Conservation (phyloP, 2,797 vertebrate species). For the Pempheris klunzingeri region DNA sequence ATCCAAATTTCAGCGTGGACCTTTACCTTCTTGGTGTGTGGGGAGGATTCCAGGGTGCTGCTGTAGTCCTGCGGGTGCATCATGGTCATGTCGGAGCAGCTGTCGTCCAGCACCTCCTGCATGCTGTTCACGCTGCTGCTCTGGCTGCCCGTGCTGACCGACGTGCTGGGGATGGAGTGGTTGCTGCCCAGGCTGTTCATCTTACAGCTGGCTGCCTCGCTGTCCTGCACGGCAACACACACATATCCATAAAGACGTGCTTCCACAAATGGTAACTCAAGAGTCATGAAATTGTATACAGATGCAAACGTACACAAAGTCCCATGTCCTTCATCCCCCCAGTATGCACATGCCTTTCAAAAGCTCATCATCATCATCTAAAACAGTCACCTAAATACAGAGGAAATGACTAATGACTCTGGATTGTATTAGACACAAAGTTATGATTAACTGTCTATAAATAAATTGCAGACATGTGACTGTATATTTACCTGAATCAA, state of each 20-base stretch:
- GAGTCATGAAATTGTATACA: not conserved
- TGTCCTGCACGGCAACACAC: constrained; percentile 87
- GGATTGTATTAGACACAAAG: constrained; percentile 19
- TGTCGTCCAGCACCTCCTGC: constrained; percentile 96
- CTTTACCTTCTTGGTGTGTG: constrained; percentile 92
- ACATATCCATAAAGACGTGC: not conserved
- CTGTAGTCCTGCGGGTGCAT: constrained; percentile 89
- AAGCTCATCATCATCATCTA: too few species aligned
- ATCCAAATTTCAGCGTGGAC: constrained; percentile 1
- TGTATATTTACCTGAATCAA: constrained; percentile 4
- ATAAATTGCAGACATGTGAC: constrained; percentile 13
- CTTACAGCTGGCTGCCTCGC: constrained; percentile 93
- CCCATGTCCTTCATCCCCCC: not conserved
- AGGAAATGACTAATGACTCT: constrained; percentile 3
- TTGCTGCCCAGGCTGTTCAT: constrained; percentile 98
- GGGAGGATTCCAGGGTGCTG: constrained; percentile 90
- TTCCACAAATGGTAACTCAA: constrained; percentile 8
- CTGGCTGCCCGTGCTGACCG: constrained; percentile 97
- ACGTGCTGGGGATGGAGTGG: constrained; percentile 97
- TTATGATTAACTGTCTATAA: constrained; percentile 30
- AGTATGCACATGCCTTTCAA: constrained; percentile 1
- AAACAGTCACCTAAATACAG: constrained; percentile 5
- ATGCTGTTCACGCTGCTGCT: constrained; percentile 99
- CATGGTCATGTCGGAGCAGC: constrained; percentile 91
- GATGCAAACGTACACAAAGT: not conserved